Evolutionary conservation across 2,797 vertebrate species (phyloP), one percentile per base, ranked within the genome.

Genomic region (Moxostoma hubbsi): DNA sequence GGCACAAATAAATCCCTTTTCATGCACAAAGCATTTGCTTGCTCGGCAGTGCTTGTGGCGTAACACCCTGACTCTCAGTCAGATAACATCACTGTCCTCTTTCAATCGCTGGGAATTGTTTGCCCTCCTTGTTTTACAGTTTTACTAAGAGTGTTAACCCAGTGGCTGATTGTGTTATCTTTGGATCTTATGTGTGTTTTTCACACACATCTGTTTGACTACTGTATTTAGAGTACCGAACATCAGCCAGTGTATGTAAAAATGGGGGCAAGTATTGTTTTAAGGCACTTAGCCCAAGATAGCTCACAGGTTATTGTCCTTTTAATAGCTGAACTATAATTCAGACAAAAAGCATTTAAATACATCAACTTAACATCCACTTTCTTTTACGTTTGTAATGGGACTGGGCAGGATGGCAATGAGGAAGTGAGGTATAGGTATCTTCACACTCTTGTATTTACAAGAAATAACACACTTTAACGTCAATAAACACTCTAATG

Each of bases 1-100:
- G 63, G 57, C 62, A 57, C 71, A 76, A 77, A 77, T 84, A 73
- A 72, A 86, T 81, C 70, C 81, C 72, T 64, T 51, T 69, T 79
- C 75, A 58, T 73, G 46, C 45, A 71, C 84, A 81, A 78, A 66
- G 79, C 62, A 67, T 82, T 76, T 70, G 71, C 81, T 64, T 47
- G 55, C 55, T 73, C n/a, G 8, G 47, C n/a, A 15, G 43, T 47
- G 16, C 46, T 77, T 49, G 45, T 69, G n/a, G 24, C n/a, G 6
- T 36, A 58, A 68, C 62, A 61, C 64, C 43, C 74, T 49, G 61
- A 75, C 67, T 79, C 24, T 55, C 66, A 51, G 46, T 61, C 63
- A 65, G 77, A 83, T 75, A 59, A 80, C 61, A 80, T 80, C 81
- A 50, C 49, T 36, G 15, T 61, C 51, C 59, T 16, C 16, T 51